A percentile compares a stretch with the other conserved stretches of the same genome.
Conservation (phyloP, 2,797 vertebrate genomes). For the Typhlichthys eigenmanni region DNA sequence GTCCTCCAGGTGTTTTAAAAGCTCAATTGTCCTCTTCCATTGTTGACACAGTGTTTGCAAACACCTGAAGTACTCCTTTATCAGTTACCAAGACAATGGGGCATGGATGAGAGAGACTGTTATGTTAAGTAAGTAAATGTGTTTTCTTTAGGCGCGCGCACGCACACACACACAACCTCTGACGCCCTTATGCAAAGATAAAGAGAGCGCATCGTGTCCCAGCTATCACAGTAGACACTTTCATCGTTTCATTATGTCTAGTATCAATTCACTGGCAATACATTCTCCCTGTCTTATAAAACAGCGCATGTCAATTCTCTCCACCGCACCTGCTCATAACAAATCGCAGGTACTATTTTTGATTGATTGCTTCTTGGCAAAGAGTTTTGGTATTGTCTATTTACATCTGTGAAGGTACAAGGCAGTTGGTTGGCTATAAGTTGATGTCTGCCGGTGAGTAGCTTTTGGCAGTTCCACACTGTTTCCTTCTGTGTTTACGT, state of each 20-base stretch:
- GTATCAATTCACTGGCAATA: slow-evolving; percentile 65
- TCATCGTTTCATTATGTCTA: slow-evolving; percentile 70
- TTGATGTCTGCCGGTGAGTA: slow-evolving; percentile 20
- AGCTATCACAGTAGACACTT: slow-evolving; percentile 42
- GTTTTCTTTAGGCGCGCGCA: slow-evolving; percentile 8
- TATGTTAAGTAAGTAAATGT: slow-evolving; percentile 6
- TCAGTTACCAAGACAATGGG: slow-evolving; percentile 50
- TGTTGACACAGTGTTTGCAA: slow-evolving; percentile 52
- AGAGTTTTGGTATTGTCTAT: slow-evolving; percentile 55
- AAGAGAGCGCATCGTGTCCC: slow-evolving; percentile 32
- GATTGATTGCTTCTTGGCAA: slow-evolving; percentile 61
- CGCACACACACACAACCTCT: slow-evolving; percentile 1
- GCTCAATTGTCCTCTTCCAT: slow-evolving; percentile 43
- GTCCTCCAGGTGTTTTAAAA: slow-evolving; percentile 35
- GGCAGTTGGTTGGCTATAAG: slow-evolving; percentile 40
- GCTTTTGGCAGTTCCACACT: slow-evolving; percentile 22
- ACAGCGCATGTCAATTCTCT: slow-evolving; percentile 61
- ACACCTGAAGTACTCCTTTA: slow-evolving; percentile 57
- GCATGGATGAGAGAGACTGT: slow-evolving; percentile 32
- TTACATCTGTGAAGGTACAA: slow-evolving; percentile 50
- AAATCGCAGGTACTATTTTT: slow-evolving; percentile 57
- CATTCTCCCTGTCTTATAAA: slow-evolving; percentile 64
- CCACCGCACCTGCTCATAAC: slow-evolving; percentile 67
- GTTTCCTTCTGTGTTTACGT: slow-evolving; percentile 22
- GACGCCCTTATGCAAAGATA: slow-evolving; percentile 2